A percentile compares a stretch with the other conserved stretches of the same genome.
These are phyloP conservation scores for Lamellibrachia satsuma DNA, from an alignment of 2,888 invertebrate species.

Conservation along the genomic window DNA sequence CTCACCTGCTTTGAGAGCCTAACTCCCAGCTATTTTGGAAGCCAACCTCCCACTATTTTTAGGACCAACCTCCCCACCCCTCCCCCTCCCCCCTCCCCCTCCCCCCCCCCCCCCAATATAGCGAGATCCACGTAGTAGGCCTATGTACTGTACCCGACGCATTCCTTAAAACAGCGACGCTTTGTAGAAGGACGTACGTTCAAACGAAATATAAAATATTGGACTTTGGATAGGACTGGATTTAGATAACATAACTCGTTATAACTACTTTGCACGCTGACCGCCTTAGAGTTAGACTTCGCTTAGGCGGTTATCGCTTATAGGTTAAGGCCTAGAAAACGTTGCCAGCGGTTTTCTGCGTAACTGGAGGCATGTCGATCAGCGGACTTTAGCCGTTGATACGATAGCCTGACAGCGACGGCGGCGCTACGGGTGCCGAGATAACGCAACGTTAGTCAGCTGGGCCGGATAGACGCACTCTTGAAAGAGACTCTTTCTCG, in stretches of 20 bases:
- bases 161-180: too few relatives aligned
- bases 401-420: neutral
- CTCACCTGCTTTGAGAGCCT: too few relatives aligned
- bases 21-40: too few relatives aligned
- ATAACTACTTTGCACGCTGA: neutral
- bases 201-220: too few relatives aligned
- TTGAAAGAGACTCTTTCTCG: neutral
- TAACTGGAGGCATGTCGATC: neutral
- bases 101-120: too few relatives aligned
- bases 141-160: too few relatives aligned
- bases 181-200: too few relatives aligned
- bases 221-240: neutral
- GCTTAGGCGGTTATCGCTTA: neutral
- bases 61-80: too few relatives aligned
- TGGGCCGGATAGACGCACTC: neutral
- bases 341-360: neutral
- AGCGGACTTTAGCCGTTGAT: neutral
- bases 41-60: too few relatives aligned
- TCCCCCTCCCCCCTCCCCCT: fast-evolving
- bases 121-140: too few relatives aligned
- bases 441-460: neutral
- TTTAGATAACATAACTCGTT: neutral
- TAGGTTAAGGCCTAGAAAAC: neutral
- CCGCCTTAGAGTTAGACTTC: neutral
- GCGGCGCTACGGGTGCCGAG: neutral